Base-by-base conservation (phyloP, 1,140 invertebrate species). In the Bombyx mori region DNA sequence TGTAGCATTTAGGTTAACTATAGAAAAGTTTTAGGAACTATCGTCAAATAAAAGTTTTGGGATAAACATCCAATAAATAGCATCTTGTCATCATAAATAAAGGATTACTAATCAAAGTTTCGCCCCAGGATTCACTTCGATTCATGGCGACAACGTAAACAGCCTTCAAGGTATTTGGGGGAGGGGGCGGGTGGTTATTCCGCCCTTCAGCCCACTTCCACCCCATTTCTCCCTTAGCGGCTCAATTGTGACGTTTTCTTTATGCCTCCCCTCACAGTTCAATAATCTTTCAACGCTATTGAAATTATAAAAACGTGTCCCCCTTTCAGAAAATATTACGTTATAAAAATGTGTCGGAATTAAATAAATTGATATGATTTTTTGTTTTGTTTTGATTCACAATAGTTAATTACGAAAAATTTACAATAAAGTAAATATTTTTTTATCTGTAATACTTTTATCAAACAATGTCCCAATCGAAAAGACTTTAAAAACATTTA, bases 181-280 rank as follows among this genome's bases (percentile, higher is more conserved):
- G 22, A 51, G 50, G 58, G 69, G 35, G 59, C 57, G 67, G 61
- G 70, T 26, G 72, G 60, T 18, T 48, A 44, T 54, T 57, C 59
- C 58, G 49, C 61, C 42, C 54, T 10, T 35, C 54, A 26, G 18
- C 59, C 45, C 7, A 12, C 56, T 46, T 43, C 58, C 60, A 50
- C 54, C 50, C 26, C 51, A 53, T 46, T 55, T 57, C 58, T 65
- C 64, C 61, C 47, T 50, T 46, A 51, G 56, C 55, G 64, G 62
- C 71, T 71, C 68, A 77, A 82, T 79, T 77, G 74, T 79, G 73
- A 78, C 75, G 77, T 82, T 83, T 80, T 76, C 70, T 70, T 71
- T 79, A 69, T 65, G 66, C 64, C 61, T 68, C 68, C 65, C 60
- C 73, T 74, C 58, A 60, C 68, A 74, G 71, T 82, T 84, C 75